Conservation (phyloP, 2,797 vertebrate genomes). For the Salarias fasciatus region DNA sequence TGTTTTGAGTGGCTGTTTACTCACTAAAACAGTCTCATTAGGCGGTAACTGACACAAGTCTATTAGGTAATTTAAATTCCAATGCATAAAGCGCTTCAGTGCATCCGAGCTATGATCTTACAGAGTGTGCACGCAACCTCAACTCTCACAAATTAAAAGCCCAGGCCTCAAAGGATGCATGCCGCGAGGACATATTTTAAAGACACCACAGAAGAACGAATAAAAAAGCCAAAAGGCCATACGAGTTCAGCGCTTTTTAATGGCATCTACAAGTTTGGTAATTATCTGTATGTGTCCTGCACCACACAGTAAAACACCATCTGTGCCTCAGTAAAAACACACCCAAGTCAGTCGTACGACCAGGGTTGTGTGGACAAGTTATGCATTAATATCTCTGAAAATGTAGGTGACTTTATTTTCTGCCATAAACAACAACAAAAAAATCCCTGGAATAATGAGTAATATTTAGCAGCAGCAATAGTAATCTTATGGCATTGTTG, state of each 20-base stretch:
- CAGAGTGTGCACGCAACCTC: slow-evolving; percentile 23
- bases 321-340: slow-evolving; percentile 71
- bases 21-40: slow-evolving; percentile 59
- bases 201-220: slow-evolving; percentile 24
- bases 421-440: slow-evolving; percentile 26
- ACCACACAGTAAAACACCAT: slow-evolving; percentile 73
- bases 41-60: slow-evolving; percentile 64
- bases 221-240: slow-evolving; percentile 24
- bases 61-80: slow-evolving; percentile 63
- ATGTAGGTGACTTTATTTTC: slow-evolving; percentile 29
- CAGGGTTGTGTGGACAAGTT: slow-evolving; percentile 22
- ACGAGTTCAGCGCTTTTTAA: slow-evolving; percentile 55
- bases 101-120: slow-evolving; percentile 50
- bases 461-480: slow-evolving; percentile 13
- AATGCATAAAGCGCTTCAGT: slow-evolving; percentile 38
- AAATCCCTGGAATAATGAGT: slow-evolving; percentile 3
- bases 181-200: slow-evolving; percentile 42
- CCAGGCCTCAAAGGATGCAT: slow-evolving; percentile 35
- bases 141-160: slow-evolving; percentile 43
- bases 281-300: slow-evolving; percentile 50
- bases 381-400: slow-evolving; percentile 38
- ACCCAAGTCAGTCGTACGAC: slow-evolving; percentile 51
- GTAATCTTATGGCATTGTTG: too few relatives aligned
- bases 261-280: slow-evolving; percentile 56
- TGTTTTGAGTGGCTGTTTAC: slow-evolving; percentile 38